These are phyloP conservation scores for Pangasius macronema DNA, from an alignment of 2,797 vertebrate species.

Conservation along the genomic window DNA sequence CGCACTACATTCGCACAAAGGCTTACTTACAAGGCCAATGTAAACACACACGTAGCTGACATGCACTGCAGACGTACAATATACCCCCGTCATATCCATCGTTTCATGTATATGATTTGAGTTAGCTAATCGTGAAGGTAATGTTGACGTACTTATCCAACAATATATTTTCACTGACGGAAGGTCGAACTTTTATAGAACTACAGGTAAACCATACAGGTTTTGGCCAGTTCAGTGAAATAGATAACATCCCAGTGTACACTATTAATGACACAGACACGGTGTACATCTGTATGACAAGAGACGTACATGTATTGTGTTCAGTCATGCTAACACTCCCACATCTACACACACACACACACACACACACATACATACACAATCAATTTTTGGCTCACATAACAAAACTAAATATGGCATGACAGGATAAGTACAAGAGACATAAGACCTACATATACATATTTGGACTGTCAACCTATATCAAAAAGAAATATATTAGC, in stretches of 20 bases:
- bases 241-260: background rate
- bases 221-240: conserved; percentile 4
- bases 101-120: conserved; percentile 20
- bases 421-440: conserved; percentile 1
- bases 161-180: background rate
- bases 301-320: conserved; percentile 11
- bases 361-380: background rate
- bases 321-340: conserved; percentile 14
- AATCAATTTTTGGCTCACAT: background rate
- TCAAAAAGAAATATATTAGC: conserved; percentile 20
- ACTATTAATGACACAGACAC: background rate
- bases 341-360: conserved; percentile 2
- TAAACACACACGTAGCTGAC: conserved; percentile 40
- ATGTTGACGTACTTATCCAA: conserved; percentile 43
- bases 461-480: conserved; percentile 13
- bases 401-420: conserved; percentile 16
- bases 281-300: background rate
- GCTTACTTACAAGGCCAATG: conserved; percentile 32
- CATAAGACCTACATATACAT: conserved; percentile 8
- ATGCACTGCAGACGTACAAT: conserved; percentile 33
- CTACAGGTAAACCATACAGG: conserved; percentile 12
- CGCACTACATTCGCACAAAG: conserved; percentile 34
- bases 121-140: conserved; percentile 72
- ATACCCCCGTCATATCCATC: conserved; percentile 29
- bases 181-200: background rate